These are phyloP conservation scores for Acrocyrtus sp. DNA, from an alignment of 2,888 invertebrate species.

Conservation along the genomic window DNA sequence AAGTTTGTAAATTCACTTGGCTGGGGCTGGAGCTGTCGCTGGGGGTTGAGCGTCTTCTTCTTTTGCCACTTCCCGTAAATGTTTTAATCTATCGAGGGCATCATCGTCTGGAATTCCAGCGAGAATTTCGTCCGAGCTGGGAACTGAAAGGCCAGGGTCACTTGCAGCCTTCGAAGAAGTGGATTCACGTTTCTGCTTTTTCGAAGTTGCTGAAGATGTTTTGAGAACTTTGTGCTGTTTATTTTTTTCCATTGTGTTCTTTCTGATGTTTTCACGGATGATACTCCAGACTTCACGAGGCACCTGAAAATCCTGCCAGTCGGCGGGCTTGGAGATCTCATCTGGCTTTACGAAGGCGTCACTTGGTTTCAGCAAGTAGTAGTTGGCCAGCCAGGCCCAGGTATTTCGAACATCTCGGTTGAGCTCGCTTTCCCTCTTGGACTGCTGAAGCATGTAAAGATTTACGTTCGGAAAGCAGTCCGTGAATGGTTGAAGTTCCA, in stretches of 20 bases:
- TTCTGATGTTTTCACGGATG: not conserved
- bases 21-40: too few species aligned
- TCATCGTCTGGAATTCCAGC: not conserved
- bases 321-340: conserved; percentile 26
- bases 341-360: conserved; percentile 30
- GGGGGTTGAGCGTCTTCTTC: too few species aligned
- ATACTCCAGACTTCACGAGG: conserved; percentile 45
- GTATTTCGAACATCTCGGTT: conserved; percentile 27
- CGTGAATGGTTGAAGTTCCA: conserved; percentile 17
- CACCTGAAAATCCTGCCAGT: conserved; percentile 31
- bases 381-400: conserved; percentile 50
- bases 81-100: too few species aligned
- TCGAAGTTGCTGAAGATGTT: not conserved
- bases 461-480: conserved; percentile 26
- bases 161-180: too few species aligned
- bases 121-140: not conserved
- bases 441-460: conserved; percentile 35
- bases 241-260: not conserved
- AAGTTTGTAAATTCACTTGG: too few species aligned
- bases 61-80: too few species aligned
- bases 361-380: conserved; percentile 26
- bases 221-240: not conserved
- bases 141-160: not conserved
- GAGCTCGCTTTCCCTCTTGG: conserved; percentile 18
- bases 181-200: not conserved